Evolutionary conservation across 2,797 vertebrate genomes (phyloP).

Genomic region (Vireo griseus): DNA sequence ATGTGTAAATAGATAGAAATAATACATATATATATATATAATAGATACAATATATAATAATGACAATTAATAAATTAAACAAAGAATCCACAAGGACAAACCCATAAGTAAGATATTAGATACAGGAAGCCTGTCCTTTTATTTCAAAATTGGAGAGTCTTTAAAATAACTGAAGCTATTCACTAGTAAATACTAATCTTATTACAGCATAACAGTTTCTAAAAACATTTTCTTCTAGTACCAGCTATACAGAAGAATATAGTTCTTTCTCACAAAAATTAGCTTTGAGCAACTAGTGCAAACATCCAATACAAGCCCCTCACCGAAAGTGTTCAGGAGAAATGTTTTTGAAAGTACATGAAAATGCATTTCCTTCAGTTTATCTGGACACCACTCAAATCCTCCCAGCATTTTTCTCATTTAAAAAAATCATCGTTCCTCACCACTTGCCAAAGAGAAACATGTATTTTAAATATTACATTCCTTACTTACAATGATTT

Average conservation of each 20-base stretch:
- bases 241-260: constrained; percentile 45
- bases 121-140: constrained; percentile 52
- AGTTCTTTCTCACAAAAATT: constrained; percentile 35
- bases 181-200: constrained; percentile 35
- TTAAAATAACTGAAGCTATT: constrained; percentile 55
- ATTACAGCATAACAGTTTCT: constrained; percentile 24
- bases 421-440: background rate
- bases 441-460: background rate
- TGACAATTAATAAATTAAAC: background rate
- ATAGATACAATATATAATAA: background rate
- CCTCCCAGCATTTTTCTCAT: background rate
- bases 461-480: background rate
- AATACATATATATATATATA: background rate
- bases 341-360: constrained; percentile 2
- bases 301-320: constrained; percentile 30
- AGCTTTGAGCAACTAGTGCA: constrained; percentile 45
- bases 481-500: background rate
- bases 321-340: constrained; percentile 28
- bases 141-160: constrained; percentile 60
- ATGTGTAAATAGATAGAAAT: background rate
- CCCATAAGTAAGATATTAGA: background rate
- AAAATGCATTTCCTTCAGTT: background rate
- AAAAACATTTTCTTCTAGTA: constrained; percentile 18
- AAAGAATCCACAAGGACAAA: background rate
- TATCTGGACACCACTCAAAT: background rate